A percentile compares a stretch with the other conserved stretches of the same genome.
Conservation (phyloP, 1,140 invertebrate species). For the Chymomyza costata region DNA sequence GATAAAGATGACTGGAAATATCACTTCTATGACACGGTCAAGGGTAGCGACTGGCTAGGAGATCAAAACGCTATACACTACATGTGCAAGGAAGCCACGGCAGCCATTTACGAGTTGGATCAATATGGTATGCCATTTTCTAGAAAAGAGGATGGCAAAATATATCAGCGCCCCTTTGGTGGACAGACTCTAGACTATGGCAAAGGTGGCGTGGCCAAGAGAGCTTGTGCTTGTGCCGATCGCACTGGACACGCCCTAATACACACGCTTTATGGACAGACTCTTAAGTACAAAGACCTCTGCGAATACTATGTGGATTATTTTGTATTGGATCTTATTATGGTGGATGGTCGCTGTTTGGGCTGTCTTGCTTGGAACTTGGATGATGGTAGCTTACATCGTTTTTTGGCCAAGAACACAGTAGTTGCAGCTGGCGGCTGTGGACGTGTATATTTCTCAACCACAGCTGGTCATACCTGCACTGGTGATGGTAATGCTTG, state of each 20-base stretch:
- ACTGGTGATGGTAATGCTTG: constrained; percentile 99
- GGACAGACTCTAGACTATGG: constrained; percentile 91
- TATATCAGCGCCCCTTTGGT: constrained; percentile 94
- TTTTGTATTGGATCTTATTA: constrained; percentile 96
- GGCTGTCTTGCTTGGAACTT: constrained; percentile 95
- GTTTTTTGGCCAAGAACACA: constrained; percentile 83
- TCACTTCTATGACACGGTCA: constrained; percentile 96
- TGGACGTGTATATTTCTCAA: constrained; percentile 96
- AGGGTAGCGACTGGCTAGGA: constrained; percentile 96
- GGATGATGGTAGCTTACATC: constrained; percentile 97
- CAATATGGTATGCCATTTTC: constrained; percentile 86
- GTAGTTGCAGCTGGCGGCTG: constrained; percentile 89
- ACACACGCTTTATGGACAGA: constrained; percentile 98
- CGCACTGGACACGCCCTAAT: constrained; percentile 97
- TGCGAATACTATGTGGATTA: constrained; percentile 98
- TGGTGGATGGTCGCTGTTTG: constrained; percentile 92
- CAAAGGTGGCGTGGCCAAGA: constrained; percentile 88
- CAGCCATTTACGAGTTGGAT: constrained; percentile 92
- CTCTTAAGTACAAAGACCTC: constrained; percentile 93
- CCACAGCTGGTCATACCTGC: constrained; percentile 98
- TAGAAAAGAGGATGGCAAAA: constrained; percentile 79
- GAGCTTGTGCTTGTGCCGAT: constrained; percentile 76
- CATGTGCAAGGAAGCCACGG: constrained; percentile 93
- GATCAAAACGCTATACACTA: constrained; percentile 97
- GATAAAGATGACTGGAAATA: constrained; percentile 94